Conservation (phyloP, 2,888 invertebrate species). For the Polydrusus cervinus region DNA sequence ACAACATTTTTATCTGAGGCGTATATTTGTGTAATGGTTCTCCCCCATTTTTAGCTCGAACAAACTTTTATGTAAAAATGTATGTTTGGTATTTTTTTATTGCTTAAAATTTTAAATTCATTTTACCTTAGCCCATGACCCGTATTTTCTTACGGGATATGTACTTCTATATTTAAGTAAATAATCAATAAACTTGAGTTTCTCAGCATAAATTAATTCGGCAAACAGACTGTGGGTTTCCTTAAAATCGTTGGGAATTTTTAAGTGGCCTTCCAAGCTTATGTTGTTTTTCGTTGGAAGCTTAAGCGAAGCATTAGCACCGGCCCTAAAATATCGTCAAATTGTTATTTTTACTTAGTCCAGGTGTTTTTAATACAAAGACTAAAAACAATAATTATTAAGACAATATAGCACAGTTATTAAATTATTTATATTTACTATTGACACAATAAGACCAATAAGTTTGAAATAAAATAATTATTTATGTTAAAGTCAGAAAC, state of each 20-base stretch:
- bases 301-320: constrained; percentile 72
- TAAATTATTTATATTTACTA: background rate
- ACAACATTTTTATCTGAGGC: too few relatives aligned
- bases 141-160: constrained; percentile 74
- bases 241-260: constrained; percentile 78
- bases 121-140: constrained; percentile 75
- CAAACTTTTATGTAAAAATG: too few relatives aligned
- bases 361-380: constrained; percentile 10
- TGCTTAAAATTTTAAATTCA: too few relatives aligned
- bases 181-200: constrained; percentile 70
- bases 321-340: constrained; percentile 56
- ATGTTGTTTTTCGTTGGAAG: constrained; percentile 73
- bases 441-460: background rate
- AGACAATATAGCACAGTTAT: constrained; percentile 10
- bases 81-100: too few relatives aligned
- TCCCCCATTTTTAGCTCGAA: too few relatives aligned
- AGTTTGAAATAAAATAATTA: too few relatives aligned
- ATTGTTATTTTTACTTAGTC: constrained; percentile 25
- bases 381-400: constrained; percentile 17
- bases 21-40: too few relatives aligned
- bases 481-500: too few relatives aligned
- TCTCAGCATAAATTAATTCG: constrained; percentile 70
- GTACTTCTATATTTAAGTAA: constrained; percentile 75
- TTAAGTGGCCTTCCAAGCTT: constrained; percentile 74
- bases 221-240: constrained; percentile 77